These are phyloP conservation scores for Drosophila pandora DNA, from an alignment of 1,140 invertebrate species.

Conservation along the genomic window DNA sequence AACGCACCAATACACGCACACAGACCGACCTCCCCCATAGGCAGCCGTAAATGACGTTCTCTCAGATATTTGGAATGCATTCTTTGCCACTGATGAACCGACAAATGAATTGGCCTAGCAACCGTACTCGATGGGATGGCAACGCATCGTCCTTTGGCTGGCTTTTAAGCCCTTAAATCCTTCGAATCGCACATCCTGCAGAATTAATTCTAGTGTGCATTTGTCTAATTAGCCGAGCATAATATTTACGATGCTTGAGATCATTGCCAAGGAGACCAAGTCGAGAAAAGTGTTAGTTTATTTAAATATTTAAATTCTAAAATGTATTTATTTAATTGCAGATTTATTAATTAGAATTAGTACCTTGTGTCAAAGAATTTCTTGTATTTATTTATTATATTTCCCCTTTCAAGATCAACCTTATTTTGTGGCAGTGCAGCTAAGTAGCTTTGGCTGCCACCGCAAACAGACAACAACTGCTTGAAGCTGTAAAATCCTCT, in stretches of 20 bases:
- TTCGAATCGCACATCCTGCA: background rate
- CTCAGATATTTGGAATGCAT: constrained; percentile 27
- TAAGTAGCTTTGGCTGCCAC: constrained; percentile 26
- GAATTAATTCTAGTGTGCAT: background rate
- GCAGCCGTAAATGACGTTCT: constrained; percentile 8
- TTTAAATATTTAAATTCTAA: too few species aligned
- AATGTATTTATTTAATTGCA: too few species aligned
- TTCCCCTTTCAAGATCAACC: too few species aligned
- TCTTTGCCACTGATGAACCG: constrained; percentile 46
- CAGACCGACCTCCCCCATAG: background rate
- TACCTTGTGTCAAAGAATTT: background rate
- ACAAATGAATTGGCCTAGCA: constrained; percentile 51
- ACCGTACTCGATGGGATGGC: constrained; percentile 6
- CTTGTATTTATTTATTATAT: background rate
- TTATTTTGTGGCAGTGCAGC: constrained; percentile 8
- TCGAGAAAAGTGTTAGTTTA: too few species aligned
- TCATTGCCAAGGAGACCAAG: background rate
- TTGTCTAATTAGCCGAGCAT: background rate
- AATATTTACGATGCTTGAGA: background rate
- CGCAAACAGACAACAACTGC: constrained; percentile 28
- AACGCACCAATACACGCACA: constrained; percentile 5
- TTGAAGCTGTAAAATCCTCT: constrained; percentile 15
- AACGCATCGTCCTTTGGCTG: background rate
- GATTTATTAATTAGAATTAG: too few species aligned
- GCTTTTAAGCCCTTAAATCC: constrained; percentile 30